Conservation (phyloP, 1,140 invertebrate species). For the Protaetia brevitarsis region DNA sequence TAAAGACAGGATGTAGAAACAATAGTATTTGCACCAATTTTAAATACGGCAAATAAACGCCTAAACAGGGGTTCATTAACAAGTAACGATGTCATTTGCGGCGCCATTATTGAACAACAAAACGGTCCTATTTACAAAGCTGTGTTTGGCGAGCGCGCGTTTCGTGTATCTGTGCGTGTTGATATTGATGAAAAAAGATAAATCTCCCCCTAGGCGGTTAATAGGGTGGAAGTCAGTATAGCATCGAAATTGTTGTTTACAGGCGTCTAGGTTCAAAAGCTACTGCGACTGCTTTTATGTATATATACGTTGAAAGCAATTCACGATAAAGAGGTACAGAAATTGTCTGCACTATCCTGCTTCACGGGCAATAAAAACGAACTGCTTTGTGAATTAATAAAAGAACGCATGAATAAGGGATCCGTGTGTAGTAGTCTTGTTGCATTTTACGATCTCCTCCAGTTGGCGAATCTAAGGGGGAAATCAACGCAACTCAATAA, state of each 20-base stretch:
- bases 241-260: slow-evolving; percentile 18
- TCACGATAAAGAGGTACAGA: slow-evolving; percentile 13
- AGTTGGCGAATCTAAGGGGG: not conserved
- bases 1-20: not conserved
- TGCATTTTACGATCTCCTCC: slow-evolving; percentile 9
- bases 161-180: not conserved
- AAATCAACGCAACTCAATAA: not conserved
- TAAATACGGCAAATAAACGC: not conserved
- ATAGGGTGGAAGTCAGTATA: slow-evolving; percentile 7
- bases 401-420: slow-evolving; percentile 13
- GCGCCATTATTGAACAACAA: slow-evolving; percentile 5
- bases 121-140: not conserved
- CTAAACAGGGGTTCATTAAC: not conserved
- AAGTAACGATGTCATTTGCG: not conserved
- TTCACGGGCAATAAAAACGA: slow-evolving; percentile 13
- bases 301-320: slow-evolving; percentile 7
- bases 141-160: not conserved
- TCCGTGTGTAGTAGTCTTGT: slow-evolving; percentile 6
- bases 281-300: slow-evolving; percentile 8
- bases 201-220: slow-evolving; percentile 14
- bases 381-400: slow-evolving; percentile 18
- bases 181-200: slow-evolving; percentile 18
- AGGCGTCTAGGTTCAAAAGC: slow-evolving; percentile 5
- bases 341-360: not conserved
- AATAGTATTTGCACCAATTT: not conserved